phyloP scores from a whole-genome alignment of 1,140 invertebrate species.

The Diorhabda elongata region DNA sequence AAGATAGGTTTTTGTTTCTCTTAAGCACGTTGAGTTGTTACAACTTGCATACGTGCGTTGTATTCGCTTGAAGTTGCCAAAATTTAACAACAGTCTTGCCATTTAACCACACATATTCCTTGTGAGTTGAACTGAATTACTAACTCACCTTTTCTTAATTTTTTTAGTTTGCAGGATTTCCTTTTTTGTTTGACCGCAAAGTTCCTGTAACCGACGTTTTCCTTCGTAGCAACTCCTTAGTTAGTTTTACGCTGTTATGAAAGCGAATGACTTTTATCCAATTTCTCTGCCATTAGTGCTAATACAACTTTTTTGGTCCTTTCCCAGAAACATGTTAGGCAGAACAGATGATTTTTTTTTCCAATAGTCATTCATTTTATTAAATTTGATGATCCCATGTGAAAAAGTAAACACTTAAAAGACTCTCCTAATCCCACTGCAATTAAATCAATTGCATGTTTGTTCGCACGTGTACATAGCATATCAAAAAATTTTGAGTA shows the following conservation, averaged over 20 bases:
- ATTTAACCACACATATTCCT: slow-evolving; percentile 19
- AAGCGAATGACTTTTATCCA: too few species aligned
- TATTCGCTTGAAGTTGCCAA: slow-evolving; percentile 18
- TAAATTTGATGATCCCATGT: too few species aligned
- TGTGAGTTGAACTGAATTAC: slow-evolving; percentile 12
- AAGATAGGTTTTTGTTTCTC: too few species aligned
- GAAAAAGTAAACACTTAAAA: slow-evolving; percentile 13
- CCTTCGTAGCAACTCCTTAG: too few species aligned
- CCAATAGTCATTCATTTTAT: slow-evolving; percentile 11
- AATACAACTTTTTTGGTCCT: too few species aligned
- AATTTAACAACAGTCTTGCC: slow-evolving; percentile 11
- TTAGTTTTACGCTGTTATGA: too few species aligned
- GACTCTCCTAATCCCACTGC: neutral
- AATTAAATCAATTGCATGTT: neutral
- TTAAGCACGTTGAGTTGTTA: slow-evolving; percentile 24
- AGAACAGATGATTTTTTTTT: slow-evolving; percentile 17
- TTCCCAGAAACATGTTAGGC: too few species aligned
- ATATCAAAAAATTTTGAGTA: too few species aligned
- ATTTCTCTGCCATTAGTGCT: too few species aligned
- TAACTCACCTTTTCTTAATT: slow-evolving; percentile 19
- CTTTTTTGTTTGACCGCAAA: slow-evolving; percentile 27
- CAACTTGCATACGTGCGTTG: too few species aligned
- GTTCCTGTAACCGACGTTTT: slow-evolving; percentile 27
- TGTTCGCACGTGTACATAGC: neutral
- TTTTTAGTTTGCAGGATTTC: slow-evolving; percentile 22